phyloP scores from a whole-genome alignment of 1,140 invertebrate species.

The Drosophila lowei region DNA sequence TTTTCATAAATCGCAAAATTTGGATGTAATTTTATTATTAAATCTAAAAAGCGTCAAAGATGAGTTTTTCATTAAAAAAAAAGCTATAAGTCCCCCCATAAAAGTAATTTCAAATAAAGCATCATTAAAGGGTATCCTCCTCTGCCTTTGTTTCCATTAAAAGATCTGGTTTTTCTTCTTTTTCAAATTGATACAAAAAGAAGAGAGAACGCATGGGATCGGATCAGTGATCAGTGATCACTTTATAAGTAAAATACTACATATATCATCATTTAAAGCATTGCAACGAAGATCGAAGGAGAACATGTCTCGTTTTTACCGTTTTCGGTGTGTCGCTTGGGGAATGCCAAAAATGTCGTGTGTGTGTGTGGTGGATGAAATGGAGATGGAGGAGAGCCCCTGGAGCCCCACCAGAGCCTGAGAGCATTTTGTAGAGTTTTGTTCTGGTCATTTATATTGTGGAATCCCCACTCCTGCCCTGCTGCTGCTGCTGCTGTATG shows the following conservation, averaged over 20 bases:
- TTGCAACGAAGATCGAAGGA: constrained; percentile 7
- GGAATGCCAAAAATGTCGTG: constrained; percentile 74
- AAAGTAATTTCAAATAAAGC: too few species aligned
- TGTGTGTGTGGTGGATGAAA: constrained; percentile 39
- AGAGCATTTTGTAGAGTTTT: constrained; percentile 75
- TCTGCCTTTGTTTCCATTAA: too few species aligned
- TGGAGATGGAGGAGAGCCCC: constrained; percentile 7
- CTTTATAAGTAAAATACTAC: constrained; percentile 58
- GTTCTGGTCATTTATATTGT: constrained; percentile 78
- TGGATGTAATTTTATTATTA: too few species aligned
- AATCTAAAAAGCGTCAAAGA: too few species aligned
- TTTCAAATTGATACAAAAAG: constrained; percentile 43
- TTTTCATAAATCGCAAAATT: too few species aligned
- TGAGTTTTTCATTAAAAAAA: too few species aligned
- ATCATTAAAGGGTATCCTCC: constrained; percentile 10
- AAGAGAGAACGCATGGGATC: constrained; percentile 5
- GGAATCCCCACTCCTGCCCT: constrained; percentile 23
- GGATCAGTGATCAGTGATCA: constrained; percentile 36
- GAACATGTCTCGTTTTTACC: constrained; percentile 66
- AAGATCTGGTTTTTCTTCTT: too few species aligned
- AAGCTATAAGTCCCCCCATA: too few species aligned
- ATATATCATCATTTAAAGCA: constrained; percentile 69
- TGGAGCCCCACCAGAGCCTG: constrained; percentile 2
- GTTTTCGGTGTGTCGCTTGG: constrained; percentile 60
- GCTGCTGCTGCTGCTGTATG: constrained; percentile 11